Conservation (phyloP, 1,140 invertebrate species). For the Drosophila triauraria region DNA sequence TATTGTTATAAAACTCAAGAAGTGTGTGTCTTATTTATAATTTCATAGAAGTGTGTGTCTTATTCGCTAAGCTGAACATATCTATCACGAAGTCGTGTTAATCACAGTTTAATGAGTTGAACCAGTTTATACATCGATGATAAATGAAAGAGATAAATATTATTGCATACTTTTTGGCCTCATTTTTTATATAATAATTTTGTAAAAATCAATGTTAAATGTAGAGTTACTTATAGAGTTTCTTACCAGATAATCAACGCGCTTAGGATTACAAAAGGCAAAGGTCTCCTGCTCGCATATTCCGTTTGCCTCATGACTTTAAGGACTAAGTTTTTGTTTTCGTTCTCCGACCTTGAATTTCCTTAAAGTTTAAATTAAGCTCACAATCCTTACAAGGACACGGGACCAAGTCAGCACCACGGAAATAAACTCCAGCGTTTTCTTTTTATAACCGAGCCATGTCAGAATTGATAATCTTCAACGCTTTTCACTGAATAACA, state of each 20-base stretch:
- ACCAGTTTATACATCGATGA: neutral
- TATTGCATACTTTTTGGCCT: constrained; percentile 14
- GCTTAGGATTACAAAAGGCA: too few species aligned
- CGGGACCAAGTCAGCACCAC: neutral
- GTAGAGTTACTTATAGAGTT: neutral
- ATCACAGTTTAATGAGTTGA: neutral
- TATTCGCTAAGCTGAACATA: neutral
- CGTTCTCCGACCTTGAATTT: neutral
- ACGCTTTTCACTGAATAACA: constrained; percentile 7
- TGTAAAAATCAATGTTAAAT: neutral
- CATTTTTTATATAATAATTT: neutral
- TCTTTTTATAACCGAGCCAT: neutral
- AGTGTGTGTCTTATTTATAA: neutral
- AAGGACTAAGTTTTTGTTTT: neutral
- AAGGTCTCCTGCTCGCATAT: too few species aligned
- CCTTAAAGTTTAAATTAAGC: neutral
- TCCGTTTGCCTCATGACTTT: neutral
- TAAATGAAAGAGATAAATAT: neutral
- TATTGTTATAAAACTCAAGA: constrained; percentile 74
- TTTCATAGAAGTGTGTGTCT: neutral
- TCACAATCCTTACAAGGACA: neutral
- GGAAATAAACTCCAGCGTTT: neutral
- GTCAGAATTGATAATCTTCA: constrained; percentile 33
- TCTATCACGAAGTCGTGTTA: neutral
- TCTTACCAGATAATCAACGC: too few species aligned